Percentiles rank a stretch among this genome's conserved stretches.
These are phyloP conservation scores for Muscidifurax raptorellus DNA, from an alignment of 1,140 invertebrate species.

Conservation along the genomic window DNA sequence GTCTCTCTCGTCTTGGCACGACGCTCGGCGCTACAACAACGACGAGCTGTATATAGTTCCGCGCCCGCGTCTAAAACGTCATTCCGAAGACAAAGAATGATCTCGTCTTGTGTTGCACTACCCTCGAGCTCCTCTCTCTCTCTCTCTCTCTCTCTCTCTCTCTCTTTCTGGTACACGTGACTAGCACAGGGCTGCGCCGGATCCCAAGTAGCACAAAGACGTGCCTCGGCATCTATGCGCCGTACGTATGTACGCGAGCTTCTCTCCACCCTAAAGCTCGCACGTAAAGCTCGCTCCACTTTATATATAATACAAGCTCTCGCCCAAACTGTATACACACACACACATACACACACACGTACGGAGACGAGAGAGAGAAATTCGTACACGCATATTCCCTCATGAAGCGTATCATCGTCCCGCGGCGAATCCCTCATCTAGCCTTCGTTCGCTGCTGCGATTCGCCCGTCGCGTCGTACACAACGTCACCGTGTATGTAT, in stretches of 20 bases:
- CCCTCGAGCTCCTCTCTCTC: background rate
- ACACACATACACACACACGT: background rate
- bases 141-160: conserved; percentile 30
- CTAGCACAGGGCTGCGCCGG: background rate
- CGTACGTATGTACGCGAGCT: background rate
- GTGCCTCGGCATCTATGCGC: conserved; percentile 31
- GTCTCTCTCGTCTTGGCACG: background rate
- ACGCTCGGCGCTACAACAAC: background rate
- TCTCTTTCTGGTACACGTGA: conserved; percentile 44
- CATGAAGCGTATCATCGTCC: conserved; percentile 17
- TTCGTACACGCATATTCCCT: background rate
- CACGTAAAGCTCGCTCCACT: conserved; percentile 31
- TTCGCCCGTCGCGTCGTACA: background rate
- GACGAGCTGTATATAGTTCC: background rate
- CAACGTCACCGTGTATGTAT: background rate
- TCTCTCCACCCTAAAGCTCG: background rate
- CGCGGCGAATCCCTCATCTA: conserved; percentile 8
- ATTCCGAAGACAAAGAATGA: conserved; percentile 43
- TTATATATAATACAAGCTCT: conserved; percentile 13
- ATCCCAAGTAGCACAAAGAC: conserved; percentile 41
- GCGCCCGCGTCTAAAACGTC: conserved; percentile 30
- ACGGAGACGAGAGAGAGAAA: background rate
- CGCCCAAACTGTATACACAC: background rate
- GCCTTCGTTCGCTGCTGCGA: background rate
- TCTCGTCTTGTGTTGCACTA: conserved; percentile 23